These are phyloP conservation scores for Bombus breviceps DNA, from an alignment of 1,140 invertebrate species.

Conservation along the genomic window DNA sequence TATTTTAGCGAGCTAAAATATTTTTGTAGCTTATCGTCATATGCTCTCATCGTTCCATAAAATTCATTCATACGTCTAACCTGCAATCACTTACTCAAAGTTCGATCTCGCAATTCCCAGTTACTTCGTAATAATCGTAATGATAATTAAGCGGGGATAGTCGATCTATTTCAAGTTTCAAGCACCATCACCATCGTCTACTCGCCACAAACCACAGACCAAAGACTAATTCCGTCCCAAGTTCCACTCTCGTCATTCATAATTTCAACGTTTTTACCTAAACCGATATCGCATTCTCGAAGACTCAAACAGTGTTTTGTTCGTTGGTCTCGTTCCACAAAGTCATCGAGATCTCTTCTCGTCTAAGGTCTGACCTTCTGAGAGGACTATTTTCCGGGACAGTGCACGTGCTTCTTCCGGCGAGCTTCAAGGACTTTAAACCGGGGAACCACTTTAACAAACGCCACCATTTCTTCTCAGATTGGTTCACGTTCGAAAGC, in stretches of 20 bases:
- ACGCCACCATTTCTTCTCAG: conserved; percentile 76
- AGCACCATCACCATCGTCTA: background rate
- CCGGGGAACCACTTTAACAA: conserved; percentile 76
- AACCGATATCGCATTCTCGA: too few species aligned
- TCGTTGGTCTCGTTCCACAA: conserved; percentile 73
- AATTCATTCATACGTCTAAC: background rate
- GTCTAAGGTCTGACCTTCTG: conserved; percentile 47
- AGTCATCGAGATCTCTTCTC: conserved; percentile 75
- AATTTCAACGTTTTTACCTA: too few species aligned
- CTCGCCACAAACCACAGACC: too few species aligned
- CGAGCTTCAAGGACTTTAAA: conserved; percentile 64
- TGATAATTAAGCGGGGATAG: background rate
- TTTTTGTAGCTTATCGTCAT: background rate
- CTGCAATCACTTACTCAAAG: background rate
- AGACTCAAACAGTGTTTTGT: conserved; percentile 67
- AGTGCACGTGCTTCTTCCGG: conserved; percentile 44
- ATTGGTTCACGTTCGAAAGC: conserved; percentile 17
- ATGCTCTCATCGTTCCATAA: background rate
- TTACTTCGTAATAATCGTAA: background rate
- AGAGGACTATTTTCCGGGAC: conserved; percentile 46
- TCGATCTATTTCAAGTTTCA: background rate
- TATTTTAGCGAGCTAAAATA: background rate
- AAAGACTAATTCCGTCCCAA: background rate
- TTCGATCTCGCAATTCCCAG: background rate
- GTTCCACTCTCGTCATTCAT: background rate